Evolutionary conservation across 1,140 invertebrate genomes (phyloP).

Genomic region (Linepithema humile): DNA sequence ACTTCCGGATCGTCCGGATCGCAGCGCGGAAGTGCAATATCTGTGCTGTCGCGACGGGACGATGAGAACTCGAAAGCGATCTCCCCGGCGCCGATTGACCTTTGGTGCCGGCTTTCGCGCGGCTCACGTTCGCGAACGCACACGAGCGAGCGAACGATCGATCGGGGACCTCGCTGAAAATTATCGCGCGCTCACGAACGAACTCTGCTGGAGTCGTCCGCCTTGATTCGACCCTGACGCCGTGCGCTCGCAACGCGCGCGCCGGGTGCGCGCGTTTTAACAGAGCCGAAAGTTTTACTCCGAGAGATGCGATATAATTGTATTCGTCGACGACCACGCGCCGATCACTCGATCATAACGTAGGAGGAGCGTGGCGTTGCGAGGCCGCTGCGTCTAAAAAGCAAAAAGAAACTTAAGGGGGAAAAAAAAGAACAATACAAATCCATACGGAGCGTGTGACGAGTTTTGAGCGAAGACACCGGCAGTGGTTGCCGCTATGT

Average conservation of each 20-base stretch:
- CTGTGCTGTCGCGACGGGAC: neutral
- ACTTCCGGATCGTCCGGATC: neutral
- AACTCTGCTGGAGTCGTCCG: constrained; percentile 38
- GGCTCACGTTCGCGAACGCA: neutral
- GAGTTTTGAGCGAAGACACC: constrained; percentile 18
- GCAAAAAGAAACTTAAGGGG: neutral
- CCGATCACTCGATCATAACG: constrained; percentile 70
- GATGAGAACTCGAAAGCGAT: constrained; percentile 2
- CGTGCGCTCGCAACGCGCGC: constrained; percentile 57
- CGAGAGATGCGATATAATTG: constrained; percentile 68
- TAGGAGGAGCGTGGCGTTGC: constrained; percentile 43
- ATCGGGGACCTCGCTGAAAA: neutral
- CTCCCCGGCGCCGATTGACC: neutral
- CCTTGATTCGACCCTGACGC: constrained; percentile 45
- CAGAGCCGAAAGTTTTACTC: constrained; percentile 63
- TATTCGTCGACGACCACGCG: constrained; percentile 60
- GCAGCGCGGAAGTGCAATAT: neutral
- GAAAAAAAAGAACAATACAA: neutral
- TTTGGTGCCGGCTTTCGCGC: neutral
- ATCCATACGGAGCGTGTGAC: neutral
- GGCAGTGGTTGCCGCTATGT: neutral
- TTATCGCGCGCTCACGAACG: constrained; percentile 27
- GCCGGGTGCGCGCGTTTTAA: constrained; percentile 60
- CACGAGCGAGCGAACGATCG: neutral
- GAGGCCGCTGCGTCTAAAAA: constrained; percentile 45